phyloP scores from a whole-genome alignment of 2,888 invertebrate genomes.

The Pocota personata region DNA sequence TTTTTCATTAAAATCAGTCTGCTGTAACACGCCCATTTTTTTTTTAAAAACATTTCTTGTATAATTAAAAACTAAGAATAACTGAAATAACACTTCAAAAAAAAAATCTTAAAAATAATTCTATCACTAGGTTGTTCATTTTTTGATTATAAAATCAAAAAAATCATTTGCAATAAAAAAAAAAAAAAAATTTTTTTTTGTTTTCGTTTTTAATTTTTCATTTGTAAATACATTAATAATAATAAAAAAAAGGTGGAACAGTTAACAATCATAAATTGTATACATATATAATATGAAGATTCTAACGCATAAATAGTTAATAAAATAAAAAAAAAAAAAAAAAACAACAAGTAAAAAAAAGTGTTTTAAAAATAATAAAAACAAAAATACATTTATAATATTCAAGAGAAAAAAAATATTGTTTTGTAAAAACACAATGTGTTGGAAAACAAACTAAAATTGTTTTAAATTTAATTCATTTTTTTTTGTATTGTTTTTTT shows the following conservation, averaged over 20 bases:
- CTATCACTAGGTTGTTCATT: conserved; percentile 64
- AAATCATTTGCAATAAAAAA: conserved; percentile 44
- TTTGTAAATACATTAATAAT: conserved; percentile 82
- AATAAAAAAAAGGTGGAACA: conserved; percentile 81
- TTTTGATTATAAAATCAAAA: conserved; percentile 57
- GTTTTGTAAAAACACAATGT: conserved; percentile 62
- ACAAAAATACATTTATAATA: conserved; percentile 54
- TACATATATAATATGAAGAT: conserved; percentile 76
- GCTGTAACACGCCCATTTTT: conserved; percentile 68
- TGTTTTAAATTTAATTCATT: conserved; percentile 50
- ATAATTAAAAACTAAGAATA: conserved; percentile 48
- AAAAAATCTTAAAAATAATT: conserved; percentile 44
- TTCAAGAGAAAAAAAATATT: conserved; percentile 49
- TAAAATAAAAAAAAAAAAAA: conserved; percentile 66
- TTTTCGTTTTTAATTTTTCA: conserved; percentile 76
- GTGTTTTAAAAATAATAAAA: conserved; percentile 54
- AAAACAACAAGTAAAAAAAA: conserved; percentile 70
- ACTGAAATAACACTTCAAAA: conserved; percentile 51
- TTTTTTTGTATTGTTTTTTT: conserved; percentile 30
- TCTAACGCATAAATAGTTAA: conserved; percentile 73
- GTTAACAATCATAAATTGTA: conserved; percentile 77
- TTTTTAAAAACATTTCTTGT: conserved; percentile 11
- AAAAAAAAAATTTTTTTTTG: conserved; percentile 52
- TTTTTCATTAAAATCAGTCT: conserved; percentile 60
- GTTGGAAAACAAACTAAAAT: conserved; percentile 56